Evolutionary conservation across 2,113 vertebrate genomes (phyloP), one percentile per base, ranked within the genome.

Genomic region (Cebus imitator): DNA sequence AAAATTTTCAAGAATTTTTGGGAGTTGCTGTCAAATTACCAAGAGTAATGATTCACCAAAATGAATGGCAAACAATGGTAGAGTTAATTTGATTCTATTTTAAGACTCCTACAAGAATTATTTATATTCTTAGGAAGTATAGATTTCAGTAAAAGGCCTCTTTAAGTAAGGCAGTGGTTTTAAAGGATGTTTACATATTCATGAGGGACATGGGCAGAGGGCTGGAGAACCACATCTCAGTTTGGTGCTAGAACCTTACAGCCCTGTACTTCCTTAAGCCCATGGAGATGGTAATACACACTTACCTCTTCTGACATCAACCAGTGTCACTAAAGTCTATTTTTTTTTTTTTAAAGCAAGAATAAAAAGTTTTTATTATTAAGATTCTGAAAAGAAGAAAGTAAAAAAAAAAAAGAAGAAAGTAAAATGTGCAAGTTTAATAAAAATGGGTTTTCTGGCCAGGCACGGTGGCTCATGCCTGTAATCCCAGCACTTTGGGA

Each of bases 11-110:
- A 92, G 87, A 92, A 81, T 64, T 68, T 89, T 66, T 73, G 30
- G 66, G 57, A 87, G 52, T 21, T 82, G n/a, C 81, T 50, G 70
- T 87, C 80, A 82, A 81, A 93, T 91, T 87, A 91, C 30, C 23
- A 73, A 61, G 27, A 48, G 43, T 48, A 55, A 48, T 87, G 90
- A 90, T 68, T 93, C 95, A 93, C 16, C 91, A 83, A 79, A 83
- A 2, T 45, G 94, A 95, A 84, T 2, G 90, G 75, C n/a, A 95
- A 97, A 97, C 78, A 87, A 75, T 50, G 68, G 66, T 50, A 87
- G 73, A 85, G 45, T 48, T 95, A 76, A 92, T 73, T 14, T 35
- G 37, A 66, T n/a, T 93, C 89, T 76, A 72, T 72, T 80, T 81
- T 50, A 75, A 80, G 79, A 90, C 18, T 70, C 52, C 40, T 21